A percentile compares a stretch with the other conserved stretches of the same genome.
These are phyloP conservation scores for Arnoldichthys spilopterus DNA, from an alignment of 2,797 vertebrate species.

Conservation along the genomic window DNA sequence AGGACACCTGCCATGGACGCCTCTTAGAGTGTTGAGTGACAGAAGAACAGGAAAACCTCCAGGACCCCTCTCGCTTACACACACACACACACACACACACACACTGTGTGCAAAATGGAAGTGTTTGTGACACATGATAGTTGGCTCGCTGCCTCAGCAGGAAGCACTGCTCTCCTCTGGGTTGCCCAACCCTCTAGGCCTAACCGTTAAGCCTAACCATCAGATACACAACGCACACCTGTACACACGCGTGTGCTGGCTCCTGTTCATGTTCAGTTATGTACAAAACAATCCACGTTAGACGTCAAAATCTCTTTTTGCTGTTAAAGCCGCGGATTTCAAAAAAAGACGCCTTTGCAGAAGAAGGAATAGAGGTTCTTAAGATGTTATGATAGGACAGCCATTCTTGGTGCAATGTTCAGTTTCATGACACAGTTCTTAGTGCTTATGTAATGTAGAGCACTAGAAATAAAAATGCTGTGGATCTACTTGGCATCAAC, in stretches of 20 bases:
- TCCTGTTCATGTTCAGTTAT: not conserved
- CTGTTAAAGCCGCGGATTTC: too few species aligned
- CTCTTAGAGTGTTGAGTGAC: slow-evolving; percentile 52
- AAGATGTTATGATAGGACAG: too few species aligned
- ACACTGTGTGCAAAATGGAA: slow-evolving; percentile 17
- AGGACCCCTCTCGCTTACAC: slow-evolving; percentile 28
- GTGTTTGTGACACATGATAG: slow-evolving; percentile 44
- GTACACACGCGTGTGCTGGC: not conserved
- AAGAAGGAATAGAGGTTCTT: too few species aligned
- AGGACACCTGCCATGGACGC: slow-evolving; percentile 55
- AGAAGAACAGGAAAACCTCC: slow-evolving; percentile 48
- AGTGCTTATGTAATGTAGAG: not conserved
- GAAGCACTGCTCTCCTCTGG: slow-evolving; percentile 37
- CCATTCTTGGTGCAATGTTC: too few species aligned
- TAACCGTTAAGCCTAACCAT: slow-evolving; percentile 16
- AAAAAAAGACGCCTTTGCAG: too few species aligned
- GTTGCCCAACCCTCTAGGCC: slow-evolving; percentile 17
- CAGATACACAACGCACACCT: slow-evolving; percentile 1
- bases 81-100: slow-evolving; percentile 14
- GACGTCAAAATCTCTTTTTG: too few species aligned
- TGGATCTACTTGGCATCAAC: slow-evolving; percentile 3
- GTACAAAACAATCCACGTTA: too few species aligned
- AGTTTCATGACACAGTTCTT: not conserved
- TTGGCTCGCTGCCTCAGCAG: slow-evolving; percentile 33
- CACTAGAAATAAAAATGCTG: not conserved